Base-by-base conservation (phyloP, 2,113 vertebrate species). In the Ameiurus melas region DNA sequence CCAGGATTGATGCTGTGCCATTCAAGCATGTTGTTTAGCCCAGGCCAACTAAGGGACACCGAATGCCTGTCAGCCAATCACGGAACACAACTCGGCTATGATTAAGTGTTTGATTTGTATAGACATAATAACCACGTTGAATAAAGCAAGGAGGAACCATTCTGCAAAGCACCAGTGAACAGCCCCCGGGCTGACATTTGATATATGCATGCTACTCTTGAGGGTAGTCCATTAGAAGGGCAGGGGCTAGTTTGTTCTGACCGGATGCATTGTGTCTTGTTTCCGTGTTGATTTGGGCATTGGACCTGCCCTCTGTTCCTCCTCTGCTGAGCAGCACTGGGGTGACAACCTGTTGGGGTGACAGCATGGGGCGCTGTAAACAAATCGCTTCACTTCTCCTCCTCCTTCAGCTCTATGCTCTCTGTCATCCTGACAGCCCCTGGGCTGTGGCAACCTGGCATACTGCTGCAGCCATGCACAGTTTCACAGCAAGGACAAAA, bases 361-460 rank as follows among this genome's bases (percentile, higher is more conserved):
- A 88, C 80, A 78, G 86, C 70, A 33, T 84, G 88, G 66, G 68
- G 13, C 36, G 14, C 79, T 55, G 64, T 77, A 83, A 90, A 86
- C 87, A 86, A 87, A 89, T 85, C 51, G 51, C 80, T 83, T 86
- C 60, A 77, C 70, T 86, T 80, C 47, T 25, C 51, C 43, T 33
- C 53, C 68, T 88, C 68, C 70, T 85, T 43, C 83, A 79, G 83
- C 84, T 79, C 66, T 58, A n/a, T 60, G 25, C 77, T 62, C 80
- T 91, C 87, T 39, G 85, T 91, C 90, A 88, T 90, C 77, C 84
- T 89, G 88, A 90, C 85, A 89, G 85, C n/a, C 86, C 25, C 68
- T 87, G 88, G 88, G 86, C 78, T 87, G 47, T 81, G 73, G 90
- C 85, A 83, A 60, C 86, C 57, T 64, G 51, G 85, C 78, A 85